Percentiles rank a stretch among this genome's conserved stretches.
These are phyloP conservation scores for Oscheius sp. DNA, from an alignment of 2,888 invertebrate species.

Conservation along the genomic window DNA sequence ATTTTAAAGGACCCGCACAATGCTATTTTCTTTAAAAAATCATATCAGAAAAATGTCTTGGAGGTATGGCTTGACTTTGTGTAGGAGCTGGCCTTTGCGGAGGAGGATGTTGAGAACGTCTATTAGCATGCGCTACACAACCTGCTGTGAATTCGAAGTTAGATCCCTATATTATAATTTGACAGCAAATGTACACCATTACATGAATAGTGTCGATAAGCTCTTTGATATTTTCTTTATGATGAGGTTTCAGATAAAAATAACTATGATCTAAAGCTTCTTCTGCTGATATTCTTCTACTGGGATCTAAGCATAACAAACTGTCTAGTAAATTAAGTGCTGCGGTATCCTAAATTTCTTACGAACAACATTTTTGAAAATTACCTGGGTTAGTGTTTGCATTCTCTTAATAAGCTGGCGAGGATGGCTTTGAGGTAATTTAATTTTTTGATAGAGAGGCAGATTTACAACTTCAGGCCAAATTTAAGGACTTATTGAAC, in stretches of 20 bases:
- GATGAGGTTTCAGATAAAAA: conserved; percentile 98
- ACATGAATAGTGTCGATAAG: conserved; percentile 50
- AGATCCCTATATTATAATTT: conserved; percentile 25
- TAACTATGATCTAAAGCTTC: conserved; percentile 90
- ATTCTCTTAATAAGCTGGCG: background rate
- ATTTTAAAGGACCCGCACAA: too few species aligned
- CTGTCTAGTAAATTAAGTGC: conserved; percentile 93
- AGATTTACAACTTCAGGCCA: conserved; percentile 76
- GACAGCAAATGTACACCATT: background rate
- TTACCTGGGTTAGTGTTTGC: background rate
- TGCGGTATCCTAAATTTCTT: conserved; percentile 72
- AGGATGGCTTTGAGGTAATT: background rate
- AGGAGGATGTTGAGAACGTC: conserved; percentile 43
- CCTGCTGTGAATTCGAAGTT: conserved; percentile 68
- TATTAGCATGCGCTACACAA: conserved; percentile 61
- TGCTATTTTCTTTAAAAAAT: conserved; percentile 47
- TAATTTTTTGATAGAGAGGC: conserved; percentile 34
- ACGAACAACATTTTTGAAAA: background rate
- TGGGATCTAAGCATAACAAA: conserved; percentile 88
- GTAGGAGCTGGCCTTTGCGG: conserved; percentile 28
- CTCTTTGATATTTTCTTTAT: conserved; percentile 73
- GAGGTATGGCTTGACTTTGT: conserved; percentile 29
- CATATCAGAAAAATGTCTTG: conserved; percentile 51
- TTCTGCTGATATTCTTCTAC: conserved; percentile 86
- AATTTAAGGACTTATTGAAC: conserved; percentile 89